Percentiles rank a stretch among this genome's conserved stretches.
These are phyloP conservation scores for Ammospiza caudacuta DNA, from an alignment of 2,113 vertebrate genomes.

Conservation along the genomic window DNA sequence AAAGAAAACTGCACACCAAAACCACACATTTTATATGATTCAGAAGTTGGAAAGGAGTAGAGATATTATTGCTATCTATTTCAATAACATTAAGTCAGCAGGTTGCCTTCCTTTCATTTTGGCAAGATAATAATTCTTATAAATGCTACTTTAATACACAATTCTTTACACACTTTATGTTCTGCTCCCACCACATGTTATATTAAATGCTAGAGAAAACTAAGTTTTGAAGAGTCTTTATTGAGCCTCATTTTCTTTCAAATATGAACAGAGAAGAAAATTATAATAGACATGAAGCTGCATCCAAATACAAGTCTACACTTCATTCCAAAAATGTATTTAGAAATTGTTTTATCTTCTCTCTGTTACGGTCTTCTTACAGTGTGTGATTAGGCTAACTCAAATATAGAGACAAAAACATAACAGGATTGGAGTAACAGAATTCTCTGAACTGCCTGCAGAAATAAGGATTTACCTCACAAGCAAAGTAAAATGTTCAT, in stretches of 20 bases:
- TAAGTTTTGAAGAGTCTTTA: background rate
- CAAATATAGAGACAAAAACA: constrained; percentile 23
- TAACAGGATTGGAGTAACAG: constrained; percentile 4
- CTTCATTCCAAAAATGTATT: constrained; percentile 49
- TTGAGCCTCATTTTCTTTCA: constrained; percentile 7
- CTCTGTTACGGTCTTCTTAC: constrained; percentile 16
- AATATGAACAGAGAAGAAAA: background rate
- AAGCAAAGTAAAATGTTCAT: constrained; percentile 34
- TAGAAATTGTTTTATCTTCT: constrained; percentile 25
- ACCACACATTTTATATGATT: constrained; percentile 27
- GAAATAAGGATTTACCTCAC: constrained; percentile 59
- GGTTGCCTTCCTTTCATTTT: constrained; percentile 47
- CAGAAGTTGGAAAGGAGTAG: constrained; percentile 14
- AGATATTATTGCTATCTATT: constrained; percentile 6
- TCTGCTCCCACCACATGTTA: background rate
- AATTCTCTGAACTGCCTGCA: constrained; percentile 46
- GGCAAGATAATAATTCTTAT: background rate
- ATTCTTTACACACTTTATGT: background rate
- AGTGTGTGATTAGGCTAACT: constrained; percentile 21
- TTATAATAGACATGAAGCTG: background rate
- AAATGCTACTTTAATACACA: constrained; percentile 13
- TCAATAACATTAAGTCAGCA: constrained; percentile 6
- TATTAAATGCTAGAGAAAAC: background rate
- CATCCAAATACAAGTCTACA: background rate
- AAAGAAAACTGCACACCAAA: constrained; percentile 65